Base-by-base conservation (phyloP, 2,888 invertebrate species). In the Trichogramma evanescens region DNA sequence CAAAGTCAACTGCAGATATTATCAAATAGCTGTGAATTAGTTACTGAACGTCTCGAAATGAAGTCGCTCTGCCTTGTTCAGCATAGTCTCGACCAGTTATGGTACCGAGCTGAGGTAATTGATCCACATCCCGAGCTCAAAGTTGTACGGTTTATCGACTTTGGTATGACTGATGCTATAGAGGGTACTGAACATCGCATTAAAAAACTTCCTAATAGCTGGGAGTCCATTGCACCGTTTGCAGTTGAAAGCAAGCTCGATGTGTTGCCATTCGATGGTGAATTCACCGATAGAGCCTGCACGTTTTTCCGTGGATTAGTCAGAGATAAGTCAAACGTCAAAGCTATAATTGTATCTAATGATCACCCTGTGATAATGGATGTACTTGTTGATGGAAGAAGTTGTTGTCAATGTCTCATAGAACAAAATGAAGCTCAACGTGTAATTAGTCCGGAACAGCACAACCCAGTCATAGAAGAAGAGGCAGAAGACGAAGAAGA, bases 31-130 rank as follows among this genome's bases (percentile, higher is more conserved):
- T 81, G 85, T 72, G 73, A 81, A 0, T 81, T 83, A 45, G 74
- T 88, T 7, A 82, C 82, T 59, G 83, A 75, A 57, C 60, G 73
- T 42, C 81, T 84, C 2, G 83, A 84, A 51, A 80, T 84, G 59
- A 86, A 87, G 6, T 82, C 84, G 0, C 71, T 86, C 0, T 91
- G 90, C 68, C 81, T 87, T 53, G 94, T 95, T 0, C 86, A 89
- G 70, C 95, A 92, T 75, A 84, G 87, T 0, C 87, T 85, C 2
- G 93, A 96, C 72, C 87, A 89, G 48, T 84, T 85, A 65, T 98
- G 97, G 96, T 97, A 97, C 76, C 84, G 97, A 61, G 96, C 95
- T 0, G 87, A 87, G 72, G 88, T 97, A 6, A 83, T 95, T 48
- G 93, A 92, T 72, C 84, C 88, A 0, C 87, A 88, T 65, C 81